phyloP scores from a whole-genome alignment of 2,113 vertebrate genomes.

The Melanerpes aurifrons region DNA sequence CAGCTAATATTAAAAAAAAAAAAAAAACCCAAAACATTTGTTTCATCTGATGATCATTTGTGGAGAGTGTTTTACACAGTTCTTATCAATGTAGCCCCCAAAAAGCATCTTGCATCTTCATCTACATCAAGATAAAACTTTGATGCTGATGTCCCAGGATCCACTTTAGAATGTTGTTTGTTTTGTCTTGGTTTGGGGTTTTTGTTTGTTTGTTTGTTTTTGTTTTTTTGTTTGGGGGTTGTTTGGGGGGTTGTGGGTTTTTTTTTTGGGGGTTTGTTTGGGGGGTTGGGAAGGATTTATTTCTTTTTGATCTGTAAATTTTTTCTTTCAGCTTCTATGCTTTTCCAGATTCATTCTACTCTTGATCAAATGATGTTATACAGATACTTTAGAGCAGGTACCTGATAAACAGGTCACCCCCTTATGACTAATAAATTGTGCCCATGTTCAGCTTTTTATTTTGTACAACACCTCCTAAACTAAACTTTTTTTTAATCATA shows the following conservation, averaged over 20 bases:
- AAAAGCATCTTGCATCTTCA: not conserved
- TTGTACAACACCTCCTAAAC: not conserved
- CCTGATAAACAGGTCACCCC: not conserved
- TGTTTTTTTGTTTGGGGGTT: too few relatives aligned
- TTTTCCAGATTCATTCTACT: not conserved
- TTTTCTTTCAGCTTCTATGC: not conserved
- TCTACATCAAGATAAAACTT: not conserved
- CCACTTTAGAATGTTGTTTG: not conserved
- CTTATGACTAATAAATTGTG: not conserved
- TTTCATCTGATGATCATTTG: not conserved
- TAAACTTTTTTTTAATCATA: not conserved
- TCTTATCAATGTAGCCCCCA: not conserved
- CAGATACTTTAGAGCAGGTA: not conserved
- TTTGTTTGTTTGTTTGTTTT: not conserved
- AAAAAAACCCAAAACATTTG: rapidly evolving
- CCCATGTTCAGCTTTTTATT: not conserved
- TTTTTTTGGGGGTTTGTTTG: too few relatives aligned
- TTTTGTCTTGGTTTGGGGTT: not conserved
- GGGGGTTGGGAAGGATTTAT: not conserved
- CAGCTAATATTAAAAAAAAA: not conserved
- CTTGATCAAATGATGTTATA: not conserved
- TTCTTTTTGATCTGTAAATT: not conserved
- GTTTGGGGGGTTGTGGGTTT: too few relatives aligned
- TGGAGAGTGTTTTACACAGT: not conserved
- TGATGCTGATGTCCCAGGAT: not conserved